Percentiles rank a stretch among this genome's conserved stretches.
These are phyloP conservation scores for Epinotia bilunana DNA, from an alignment of 2,888 invertebrate species.

Conservation along the genomic window DNA sequence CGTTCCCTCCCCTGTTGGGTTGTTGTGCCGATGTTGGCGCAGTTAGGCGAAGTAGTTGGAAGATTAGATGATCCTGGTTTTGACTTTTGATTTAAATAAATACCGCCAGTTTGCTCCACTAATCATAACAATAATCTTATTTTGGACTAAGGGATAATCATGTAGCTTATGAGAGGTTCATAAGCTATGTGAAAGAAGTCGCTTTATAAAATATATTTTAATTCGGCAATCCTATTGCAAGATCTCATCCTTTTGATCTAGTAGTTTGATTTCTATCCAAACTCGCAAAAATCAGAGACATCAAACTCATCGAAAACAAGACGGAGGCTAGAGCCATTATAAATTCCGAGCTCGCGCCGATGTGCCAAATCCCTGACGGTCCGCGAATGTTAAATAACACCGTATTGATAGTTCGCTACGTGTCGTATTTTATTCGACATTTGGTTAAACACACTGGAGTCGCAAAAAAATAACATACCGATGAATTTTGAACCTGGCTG, in stretches of 20 bases:
- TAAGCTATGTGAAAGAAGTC: neutral
- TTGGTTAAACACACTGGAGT: constrained; percentile 52
- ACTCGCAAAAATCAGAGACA: constrained; percentile 46
- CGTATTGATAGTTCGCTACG: constrained; percentile 70
- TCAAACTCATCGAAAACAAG: constrained; percentile 61
- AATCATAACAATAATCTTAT: no score
- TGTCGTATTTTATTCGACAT: constrained; percentile 66
- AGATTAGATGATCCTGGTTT: neutral
- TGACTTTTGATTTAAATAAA: neutral
- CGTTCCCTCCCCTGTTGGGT: neutral
- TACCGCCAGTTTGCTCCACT: neutral
- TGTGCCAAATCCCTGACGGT: constrained; percentile 77
- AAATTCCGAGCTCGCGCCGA: constrained; percentile 70
- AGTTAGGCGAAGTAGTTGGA: neutral
- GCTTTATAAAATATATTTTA: neutral
- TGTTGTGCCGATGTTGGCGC: constrained; percentile 6
- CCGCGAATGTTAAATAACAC: constrained; percentile 75
- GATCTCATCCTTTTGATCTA: neutral
- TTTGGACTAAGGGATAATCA: no score
- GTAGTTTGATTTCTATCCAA: neutral
- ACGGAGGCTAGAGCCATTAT: constrained; percentile 67
- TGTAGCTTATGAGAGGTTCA: neutral
- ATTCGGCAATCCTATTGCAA: neutral
- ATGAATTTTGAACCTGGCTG: neutral
- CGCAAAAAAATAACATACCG: neutral